Evolutionary conservation across 2,888 invertebrate species (phyloP), one percentile per base, ranked within the genome.

Genomic region (Phragmatobia fuliginosa): DNA sequence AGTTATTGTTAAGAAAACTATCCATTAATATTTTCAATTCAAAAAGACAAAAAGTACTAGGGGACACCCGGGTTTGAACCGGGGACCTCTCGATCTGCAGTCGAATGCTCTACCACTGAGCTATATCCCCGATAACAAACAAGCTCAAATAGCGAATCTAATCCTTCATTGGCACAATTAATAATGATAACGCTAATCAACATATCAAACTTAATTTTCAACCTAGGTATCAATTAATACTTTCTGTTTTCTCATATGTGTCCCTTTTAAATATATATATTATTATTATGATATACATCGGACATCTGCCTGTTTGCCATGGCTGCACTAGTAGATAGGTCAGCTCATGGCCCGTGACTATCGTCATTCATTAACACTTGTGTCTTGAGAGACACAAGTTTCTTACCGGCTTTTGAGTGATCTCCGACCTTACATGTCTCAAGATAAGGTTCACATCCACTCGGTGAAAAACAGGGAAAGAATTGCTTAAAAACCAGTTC

Each of bases 61-160:
- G 93, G 93, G 93, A 93, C 93, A 94, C 93, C 94, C 94, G 94
- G 94, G 93, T 94, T 94, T 94, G 94, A 94, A 94, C 94, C 94
- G 94, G 94, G 94, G 93, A 94, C 94, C 94, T 94, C 93, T 94
- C 93, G 93, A 93, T 94, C 94, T 93, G 93, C 94, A 94, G 94
- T 94, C 93, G 94, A 94, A 93, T 93, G 94, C 94, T 94, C 94
- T 94, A 94, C 94, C 94, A 94, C 93, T 94, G 93, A 94, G 93
- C 94, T 94, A 94, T 93, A 94, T 94, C 94, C 94, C 94, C 92
- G 21, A 2, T 78, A 68, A 0, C 0, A 0, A 0, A 0, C 0
- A 0, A 0, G 3, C 0, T 33, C 82, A 91, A 93, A 90, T 82
- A 67, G 4, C 41, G 11, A 31, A 64, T 52, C 10, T 41, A 0